Evolutionary conservation across 2,888 invertebrate genomes (phyloP).

Genomic region (Drosophila differens): DNA sequence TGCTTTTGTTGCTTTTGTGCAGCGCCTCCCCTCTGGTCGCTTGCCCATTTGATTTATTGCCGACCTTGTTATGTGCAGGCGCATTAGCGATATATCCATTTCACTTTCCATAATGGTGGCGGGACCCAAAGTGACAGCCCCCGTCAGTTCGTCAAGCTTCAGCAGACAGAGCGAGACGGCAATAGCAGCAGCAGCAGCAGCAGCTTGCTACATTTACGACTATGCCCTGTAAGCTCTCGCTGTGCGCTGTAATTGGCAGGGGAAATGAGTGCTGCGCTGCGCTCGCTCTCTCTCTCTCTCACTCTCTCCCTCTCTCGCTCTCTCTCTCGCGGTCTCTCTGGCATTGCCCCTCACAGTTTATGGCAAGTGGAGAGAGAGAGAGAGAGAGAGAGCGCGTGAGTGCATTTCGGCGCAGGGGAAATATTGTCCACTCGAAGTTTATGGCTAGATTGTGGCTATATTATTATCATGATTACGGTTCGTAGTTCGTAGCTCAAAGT

Average conservation of each 20-base stretch:
- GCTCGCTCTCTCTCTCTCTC: slow-evolving; percentile 25
- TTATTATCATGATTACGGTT: slow-evolving; percentile 12
- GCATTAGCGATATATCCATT: slow-evolving; percentile 84
- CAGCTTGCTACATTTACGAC: slow-evolving; percentile 21
- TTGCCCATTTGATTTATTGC: slow-evolving; percentile 84
- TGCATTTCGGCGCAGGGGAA: slow-evolving; percentile 67
- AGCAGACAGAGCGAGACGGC: slow-evolving; percentile 65
- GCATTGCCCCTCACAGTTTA: slow-evolving; percentile 64
- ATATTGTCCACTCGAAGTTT: slow-evolving; percentile 31
- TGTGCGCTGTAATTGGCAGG: slow-evolving; percentile 55
- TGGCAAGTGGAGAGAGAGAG: slow-evolving; percentile 54
- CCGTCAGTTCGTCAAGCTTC: slow-evolving; percentile 54
- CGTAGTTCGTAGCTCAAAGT: neutral
- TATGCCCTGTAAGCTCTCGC: slow-evolving; percentile 47
- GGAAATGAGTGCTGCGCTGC: slow-evolving; percentile 46
- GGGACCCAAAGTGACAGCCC: slow-evolving; percentile 66
- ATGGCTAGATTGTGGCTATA: slow-evolving; percentile 19
- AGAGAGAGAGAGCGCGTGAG: slow-evolving; percentile 13
- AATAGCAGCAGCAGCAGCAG: slow-evolving; percentile 33
- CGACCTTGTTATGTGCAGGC: slow-evolving; percentile 85
- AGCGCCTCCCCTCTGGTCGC: slow-evolving; percentile 42
- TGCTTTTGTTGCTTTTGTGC: slow-evolving; percentile 20
- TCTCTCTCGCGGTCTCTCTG: slow-evolving; percentile 19
- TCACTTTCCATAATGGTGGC: slow-evolving; percentile 85
- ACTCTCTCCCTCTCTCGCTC: slow-evolving; percentile 4